Base-by-base conservation (phyloP, 2,888 invertebrate genomes). In the Eutolmus rufibarbis region DNA sequence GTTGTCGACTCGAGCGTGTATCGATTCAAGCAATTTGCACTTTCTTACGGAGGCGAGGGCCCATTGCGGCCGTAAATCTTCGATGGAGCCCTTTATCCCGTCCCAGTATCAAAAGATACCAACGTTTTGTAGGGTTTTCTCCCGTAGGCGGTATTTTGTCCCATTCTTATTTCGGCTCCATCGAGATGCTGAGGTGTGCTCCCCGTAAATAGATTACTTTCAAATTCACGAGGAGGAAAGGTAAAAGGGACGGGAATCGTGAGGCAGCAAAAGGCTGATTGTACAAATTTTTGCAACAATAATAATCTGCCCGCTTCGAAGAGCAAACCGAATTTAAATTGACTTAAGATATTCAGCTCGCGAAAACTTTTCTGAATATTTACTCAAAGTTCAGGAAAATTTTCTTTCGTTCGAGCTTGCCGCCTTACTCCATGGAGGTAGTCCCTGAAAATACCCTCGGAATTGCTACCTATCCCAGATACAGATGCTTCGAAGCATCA, bases 11-110 rank as follows among this genome's bases (percentile, higher is more conserved):
- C 34, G 28, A 66, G 57, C 82, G 34, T 57, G 34, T 82, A 82
- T 82, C 37, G 82, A 82, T 82, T 57, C 57, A 82, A 57, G 82
- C 82, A 82, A 82, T 82, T 82, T 82, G 82, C 57, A 82, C 57
- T 82, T 82, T 82, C 82, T 82, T 82, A 82, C 34, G 40, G 82
- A 19, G 51, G 34, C 37, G 37, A 9, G 8, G 23, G 82, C 19
- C 16, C 23, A 28, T 23, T 66, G 66, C 37, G 34, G 82, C 37
- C 19, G 57, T 82, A 82, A 82, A 82, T 82, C 82, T 28, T 23
- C 57, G 14, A 34, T 57, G 37, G 34, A 82, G 66, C 9, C 57
- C 9, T 19, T 66, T 66, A 66, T 51, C n/a, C 51, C 51, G 51
- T 5, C n/a, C 51, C 19, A 46, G 2, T 16, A 40, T 40, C 43